phyloP scores from a whole-genome alignment of 2,888 invertebrate species.

The Poecilus cupreus region DNA sequence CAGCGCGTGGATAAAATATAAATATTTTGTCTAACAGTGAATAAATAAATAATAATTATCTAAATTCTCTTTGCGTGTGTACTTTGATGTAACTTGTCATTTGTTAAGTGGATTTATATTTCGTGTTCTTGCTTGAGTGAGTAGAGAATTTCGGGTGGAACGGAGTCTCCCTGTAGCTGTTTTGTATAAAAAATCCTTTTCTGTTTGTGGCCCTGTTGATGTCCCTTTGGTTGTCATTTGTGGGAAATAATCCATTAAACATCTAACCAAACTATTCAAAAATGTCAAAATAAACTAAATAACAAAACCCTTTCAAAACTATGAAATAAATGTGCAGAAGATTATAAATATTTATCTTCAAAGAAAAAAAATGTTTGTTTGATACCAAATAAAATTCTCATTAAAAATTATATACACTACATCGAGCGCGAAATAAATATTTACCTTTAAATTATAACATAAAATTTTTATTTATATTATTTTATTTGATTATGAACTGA shows the following conservation, averaged over 20 bases:
- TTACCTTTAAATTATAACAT: no score
- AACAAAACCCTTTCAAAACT: constrained; percentile 44
- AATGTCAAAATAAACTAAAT: constrained; percentile 16
- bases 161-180: constrained; percentile 14
- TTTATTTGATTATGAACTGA: no score
- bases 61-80: background rate
- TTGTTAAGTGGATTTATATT: constrained; percentile 33
- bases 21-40: constrained; percentile 7
- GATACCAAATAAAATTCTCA: no score
- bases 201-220: constrained; percentile 34
- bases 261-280: constrained; percentile 38
- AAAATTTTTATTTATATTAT: no score
- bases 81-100: constrained; percentile 11
- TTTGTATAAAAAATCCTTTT: constrained; percentile 27
- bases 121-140: constrained; percentile 7
- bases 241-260: constrained; percentile 35
- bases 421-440: no score
- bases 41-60: constrained; percentile 7
- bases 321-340: constrained; percentile 1
- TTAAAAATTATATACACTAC: no score
- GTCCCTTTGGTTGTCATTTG: constrained; percentile 32
- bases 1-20: no score
- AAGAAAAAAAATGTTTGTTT: no score
- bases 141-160: background rate
- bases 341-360: no score